Base-by-base conservation (phyloP, 2,113 vertebrate species). In the Poicephalus meyeri region DNA sequence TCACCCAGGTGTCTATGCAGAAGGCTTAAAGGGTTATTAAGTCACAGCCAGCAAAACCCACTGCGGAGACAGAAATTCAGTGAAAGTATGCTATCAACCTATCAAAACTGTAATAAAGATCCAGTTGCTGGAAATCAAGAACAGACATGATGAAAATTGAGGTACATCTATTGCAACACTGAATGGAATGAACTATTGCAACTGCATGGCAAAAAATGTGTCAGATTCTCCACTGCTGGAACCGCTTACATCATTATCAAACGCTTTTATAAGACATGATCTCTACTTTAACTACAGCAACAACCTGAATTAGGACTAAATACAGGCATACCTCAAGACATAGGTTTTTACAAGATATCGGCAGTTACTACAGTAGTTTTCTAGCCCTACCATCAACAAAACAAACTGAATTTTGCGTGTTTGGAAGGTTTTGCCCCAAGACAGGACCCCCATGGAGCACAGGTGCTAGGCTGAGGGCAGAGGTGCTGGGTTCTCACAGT, bases 321-420 rank as follows among this genome's bases (percentile, higher is more conserved):
- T 1, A 37, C 23, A 88, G 58, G 21, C 25, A 5, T 14, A 21
- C 13, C 70, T 83, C 53, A 20, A 3, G 46, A 20, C 26, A 16
- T 6, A 4, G 47, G 39, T 29, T 55, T 55, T 55, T 17, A 16
- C 64, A 74, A n/a, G 50, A 2, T 44, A 35, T 5, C 1, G 0
- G 65, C 41, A 46, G 20, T 21, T 35, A 18, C 4, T n/a, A 6
- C 21, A 21, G 25, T 2, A 10, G 31, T 42, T 41, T 33, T 78
- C 60, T 8, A 66, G 71, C 42, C 10, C 71, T 37, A 11, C 9
- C 28, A 39, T 7, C 58, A 46, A 26, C 0, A 37, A 33, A 60
- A 50, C 3, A 1, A 80, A 37, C 25, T 29, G 23, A 21, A 39
- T 49, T 49, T 8, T 11, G 20, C 0, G 0, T 1, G 9, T 60